Percentiles rank a stretch among this genome's conserved stretches.
These are phyloP conservation scores for Graphium colonna DNA, from an alignment of 2,888 invertebrate genomes.

Conservation along the genomic window DNA sequence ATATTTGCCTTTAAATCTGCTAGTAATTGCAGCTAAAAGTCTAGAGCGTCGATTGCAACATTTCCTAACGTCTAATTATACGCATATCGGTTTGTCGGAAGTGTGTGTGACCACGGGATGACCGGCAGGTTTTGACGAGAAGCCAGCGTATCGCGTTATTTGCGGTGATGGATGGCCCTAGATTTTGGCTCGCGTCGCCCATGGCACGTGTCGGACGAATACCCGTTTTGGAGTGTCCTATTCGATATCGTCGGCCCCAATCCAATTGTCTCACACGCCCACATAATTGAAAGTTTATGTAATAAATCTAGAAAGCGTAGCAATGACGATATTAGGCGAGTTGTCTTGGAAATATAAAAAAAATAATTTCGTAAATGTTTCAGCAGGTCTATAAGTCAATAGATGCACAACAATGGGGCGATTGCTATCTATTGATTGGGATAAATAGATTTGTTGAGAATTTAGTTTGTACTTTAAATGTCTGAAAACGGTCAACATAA, in stretches of 20 bases:
- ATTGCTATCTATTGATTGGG: no score
- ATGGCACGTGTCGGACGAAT: not conserved
- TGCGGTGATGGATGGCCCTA: slow-evolving; percentile 10
- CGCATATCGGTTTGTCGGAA: slow-evolving; percentile 17
- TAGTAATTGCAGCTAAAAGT: no score
- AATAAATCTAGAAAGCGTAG: no score
- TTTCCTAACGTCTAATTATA: slow-evolving; percentile 4
- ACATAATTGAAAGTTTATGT: not conserved
- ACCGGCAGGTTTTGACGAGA: slow-evolving; percentile 9
- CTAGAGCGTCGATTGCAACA: not conserved
- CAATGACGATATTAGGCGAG: no score
- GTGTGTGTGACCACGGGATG: slow-evolving; percentile 14
- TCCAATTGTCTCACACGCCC: not conserved
- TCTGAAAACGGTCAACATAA: no score
- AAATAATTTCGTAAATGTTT: no score
- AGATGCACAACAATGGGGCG: no score
- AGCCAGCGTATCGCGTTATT: slow-evolving; percentile 20
- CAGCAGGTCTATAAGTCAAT: no score
- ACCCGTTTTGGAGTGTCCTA: not conserved
- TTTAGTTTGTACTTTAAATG: no score
- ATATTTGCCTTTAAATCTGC: no score
- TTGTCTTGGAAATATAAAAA: no score
- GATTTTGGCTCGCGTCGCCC: slow-evolving; percentile 14
- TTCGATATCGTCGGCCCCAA: not conserved
- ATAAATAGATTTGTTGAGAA: no score